Conservation (phyloP, 2,797 vertebrate genomes). For the Gymnopithys bicolor region DNA sequence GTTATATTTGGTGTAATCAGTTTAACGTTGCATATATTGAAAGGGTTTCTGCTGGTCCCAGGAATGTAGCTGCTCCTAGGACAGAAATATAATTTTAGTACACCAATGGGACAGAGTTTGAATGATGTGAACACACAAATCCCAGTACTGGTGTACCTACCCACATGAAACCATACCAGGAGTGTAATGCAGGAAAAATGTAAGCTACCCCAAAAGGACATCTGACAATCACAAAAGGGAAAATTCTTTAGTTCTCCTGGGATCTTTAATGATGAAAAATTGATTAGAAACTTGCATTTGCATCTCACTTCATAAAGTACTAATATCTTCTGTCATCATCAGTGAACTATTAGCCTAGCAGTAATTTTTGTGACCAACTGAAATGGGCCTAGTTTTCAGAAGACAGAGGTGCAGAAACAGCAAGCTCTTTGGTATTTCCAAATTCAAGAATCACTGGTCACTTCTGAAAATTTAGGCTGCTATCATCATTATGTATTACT, state of each 20-base stretch:
- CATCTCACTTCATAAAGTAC: not conserved
- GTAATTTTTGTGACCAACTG: not conserved
- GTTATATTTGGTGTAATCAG: not conserved
- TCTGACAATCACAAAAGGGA: not conserved
- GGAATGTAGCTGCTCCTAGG: not conserved
- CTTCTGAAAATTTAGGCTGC: not conserved
- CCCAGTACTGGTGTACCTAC: not conserved
- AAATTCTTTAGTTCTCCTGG: not conserved
- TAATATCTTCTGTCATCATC: not conserved
- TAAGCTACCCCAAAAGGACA: not conserved
- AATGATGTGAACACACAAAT: not conserved
- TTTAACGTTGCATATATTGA: not conserved
- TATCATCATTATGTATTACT: not conserved
- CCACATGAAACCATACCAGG: not conserved
- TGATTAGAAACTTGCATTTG: not conserved
- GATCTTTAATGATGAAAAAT: not conserved
- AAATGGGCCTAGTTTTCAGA: not conserved
- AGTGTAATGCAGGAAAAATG: not conserved
- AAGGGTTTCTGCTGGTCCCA: not conserved
- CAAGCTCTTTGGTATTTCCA: not conserved
- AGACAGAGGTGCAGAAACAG: not conserved
- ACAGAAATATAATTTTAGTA: not conserved
- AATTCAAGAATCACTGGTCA: not conserved
- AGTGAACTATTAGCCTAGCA: not conserved
- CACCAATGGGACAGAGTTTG: not conserved